Evolutionary conservation across 2,888 invertebrate genomes (phyloP), one percentile per base, ranked within the genome.

Genomic region (Phragmatobia fuliginosa): DNA sequence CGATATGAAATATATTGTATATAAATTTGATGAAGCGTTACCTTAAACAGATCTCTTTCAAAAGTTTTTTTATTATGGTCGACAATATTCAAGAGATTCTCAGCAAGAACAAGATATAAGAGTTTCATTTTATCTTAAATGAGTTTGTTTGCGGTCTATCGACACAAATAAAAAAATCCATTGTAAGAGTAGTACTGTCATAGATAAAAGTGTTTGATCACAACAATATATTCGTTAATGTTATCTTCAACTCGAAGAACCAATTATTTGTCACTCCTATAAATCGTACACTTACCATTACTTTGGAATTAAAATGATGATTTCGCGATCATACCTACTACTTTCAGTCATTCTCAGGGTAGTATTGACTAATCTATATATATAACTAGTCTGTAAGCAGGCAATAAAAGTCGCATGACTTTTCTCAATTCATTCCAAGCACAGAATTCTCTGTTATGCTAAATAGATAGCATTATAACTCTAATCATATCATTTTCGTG

Each of bases 191-290:
- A 67, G 68, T 61, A 74, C 49, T 63, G 72, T 38, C 41, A 77
- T 71, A 71, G 67, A 76, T 64, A 75, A 70, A 77, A 74, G 65
- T 69, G 62, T 78, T 71, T 77, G 75, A 79, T 71, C 80, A 75
- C 78, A 78, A 83, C 76, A 83, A 84, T 78, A 78, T 76, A 80
- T 76, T 78, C 68, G 80, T 85, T 79, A 80, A 87, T 86, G 78
- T 86, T 81, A 85, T 87, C 87, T 88, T 89, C 88, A 87, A 88
- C 87, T 84, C 88, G 88, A 86, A 82, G 88, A 86, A 91, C 90
- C 90, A 90, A 90, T 89, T 90, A 89, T 85, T 89, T 89, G 88
- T 87, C 94, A 93, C 94, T 92, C 94, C 94, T 90, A 83, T 85
- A 88, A 87, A 87, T 86, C 88, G 63, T 88, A 86, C 85, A 94